Base-by-base conservation (phyloP, 2,113 vertebrate genomes). In the Grus americana region DNA sequence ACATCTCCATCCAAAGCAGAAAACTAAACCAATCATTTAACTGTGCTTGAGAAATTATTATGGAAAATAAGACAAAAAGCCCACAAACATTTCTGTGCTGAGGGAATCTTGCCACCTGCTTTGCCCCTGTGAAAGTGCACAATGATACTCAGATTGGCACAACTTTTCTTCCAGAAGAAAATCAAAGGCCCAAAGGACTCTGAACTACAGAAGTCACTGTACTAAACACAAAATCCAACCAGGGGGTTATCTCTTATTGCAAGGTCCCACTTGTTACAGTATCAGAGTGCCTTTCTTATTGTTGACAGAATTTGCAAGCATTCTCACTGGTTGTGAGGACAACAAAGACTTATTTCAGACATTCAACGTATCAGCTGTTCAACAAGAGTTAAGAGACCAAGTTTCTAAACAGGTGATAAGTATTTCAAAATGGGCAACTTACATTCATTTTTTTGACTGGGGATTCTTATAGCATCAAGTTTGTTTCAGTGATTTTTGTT, bases 1-100 rank as follows among this genome's bases (percentile, higher is more conserved):
- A 96, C 89, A 95, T 95, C 95, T 79, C 92, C 78, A 89, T 87
- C 91, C 83, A 93, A 73, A 92, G 94, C 54, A 94, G 83, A 97
- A 93, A 92, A 91, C 89, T 87, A 91, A 91, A 93, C 86, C 87
- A 66, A 87, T 68, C 91, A 47, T 95, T 96, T 91, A 95, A 76
- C 73, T 3, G 15, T 42, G 76, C 91, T 93, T 93, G 86, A 96
- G 90, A 97, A 94, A 93, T 91, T 79, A 70, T 87, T 71, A 79
- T 6, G 21, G 76, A 90, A 94, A 95, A 88, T 44, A 90, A 94
- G 82, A 94, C 47, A 81, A 92, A 90, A 93, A 90, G 84, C 40
- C 88, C 72, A 92, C 80, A 95, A 89, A 90, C 57, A 71, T 65
- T 88, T 75, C 68, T 72, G 63, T 86, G 96, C 82, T 92, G 93